Evolutionary conservation across 53 echinoderm and acorn worm species (phyloP), one percentile per base, ranked within the genome.

Genomic region (Stichopus horrens): DNA sequence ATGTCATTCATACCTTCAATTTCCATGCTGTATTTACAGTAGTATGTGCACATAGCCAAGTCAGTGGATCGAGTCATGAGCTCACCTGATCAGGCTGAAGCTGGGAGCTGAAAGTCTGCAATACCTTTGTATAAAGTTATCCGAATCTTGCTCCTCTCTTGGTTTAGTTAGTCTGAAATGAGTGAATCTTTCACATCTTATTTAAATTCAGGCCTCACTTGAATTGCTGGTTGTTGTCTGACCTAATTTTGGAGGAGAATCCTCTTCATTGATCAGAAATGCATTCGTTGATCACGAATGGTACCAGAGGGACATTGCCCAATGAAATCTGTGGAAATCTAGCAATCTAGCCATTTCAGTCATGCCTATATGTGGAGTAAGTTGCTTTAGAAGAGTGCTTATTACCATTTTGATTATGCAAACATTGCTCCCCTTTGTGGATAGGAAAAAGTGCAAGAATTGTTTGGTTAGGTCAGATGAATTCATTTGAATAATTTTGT

Each of bases 271-370:
- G 19, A 51, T 79, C 55, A 2, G 55, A 79, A 53, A 79, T 79
- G 79, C 79, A 79, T 79, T 53, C 53, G 54, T 79, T 79, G 7
- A 79, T 55, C 14, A 79, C 54, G 55, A 79, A 53, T 7, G n/a
- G 53, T 53, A 10, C 79, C 79, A 5, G 55, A 79, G 20, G 79
- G 79, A 55, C 19, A 11, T 55, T 51, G 52, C 19, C 8, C 16
- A 8, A 79, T 55, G 18, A 16, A 79, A 79, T 79, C 79, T 63
- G 11, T 10, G 63, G 16, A 37, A 37, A 63, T 13, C 8, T 9
- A 63, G 63, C 63, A 10, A 16, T 37, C 63, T 16, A 63, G 63
- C 10, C 10, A 16, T 63, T 63, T 63, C 63, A 10, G 8, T 63
- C 8, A 63, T 10, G 8, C 10, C 1, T 37, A 63, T 63, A 63